Evolutionary conservation across 2,797 vertebrate species (phyloP).

Genomic region (Pangasius sanitwongsei): DNA sequence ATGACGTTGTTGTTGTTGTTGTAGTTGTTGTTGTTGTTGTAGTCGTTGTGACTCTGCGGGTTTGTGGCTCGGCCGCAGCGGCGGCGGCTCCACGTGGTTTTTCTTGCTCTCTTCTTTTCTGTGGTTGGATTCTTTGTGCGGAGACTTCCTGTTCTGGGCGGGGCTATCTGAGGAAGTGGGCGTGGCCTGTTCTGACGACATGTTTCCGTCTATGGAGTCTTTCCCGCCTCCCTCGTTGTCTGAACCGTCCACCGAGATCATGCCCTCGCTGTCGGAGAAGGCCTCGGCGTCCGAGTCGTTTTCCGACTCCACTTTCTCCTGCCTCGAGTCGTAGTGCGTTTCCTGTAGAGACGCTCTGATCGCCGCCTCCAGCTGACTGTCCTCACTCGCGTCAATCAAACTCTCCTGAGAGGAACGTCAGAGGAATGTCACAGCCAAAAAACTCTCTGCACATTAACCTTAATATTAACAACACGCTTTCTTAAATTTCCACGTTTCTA

Average conservation of each 20-base stretch:
- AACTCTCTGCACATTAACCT: background rate
- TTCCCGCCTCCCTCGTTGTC: constrained; percentile 80
- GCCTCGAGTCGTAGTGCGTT: constrained; percentile 93
- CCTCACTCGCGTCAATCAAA: constrained; percentile 97
- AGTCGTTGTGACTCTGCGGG: constrained; percentile 68
- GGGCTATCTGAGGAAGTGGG: constrained; percentile 69
- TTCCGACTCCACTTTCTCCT: constrained; percentile 83
- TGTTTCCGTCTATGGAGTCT: constrained; percentile 65
- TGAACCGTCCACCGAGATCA: constrained; percentile 94
- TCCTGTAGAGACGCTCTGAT: constrained; percentile 96
- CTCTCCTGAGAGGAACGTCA: constrained; percentile 82
- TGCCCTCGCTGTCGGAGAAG: constrained; percentile 96
- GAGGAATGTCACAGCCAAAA: background rate
- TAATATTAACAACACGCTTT: background rate
- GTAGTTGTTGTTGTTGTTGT: constrained; percentile 73
- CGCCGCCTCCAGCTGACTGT: constrained; percentile 98
- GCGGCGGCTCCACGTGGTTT: constrained; percentile 83
- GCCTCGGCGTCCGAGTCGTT: constrained; percentile 95
- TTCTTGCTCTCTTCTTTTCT: constrained; percentile 94
- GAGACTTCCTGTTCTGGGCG: constrained; percentile 87
- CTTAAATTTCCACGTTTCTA: no score
- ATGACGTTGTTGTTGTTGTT: constrained; percentile 71
- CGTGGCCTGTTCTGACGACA: constrained; percentile 42
- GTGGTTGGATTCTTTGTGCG: constrained; percentile 89
- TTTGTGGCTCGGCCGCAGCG: constrained; percentile 72